Base-by-base conservation (phyloP, 2,797 vertebrate species). In the Galagoides demidoff region DNA sequence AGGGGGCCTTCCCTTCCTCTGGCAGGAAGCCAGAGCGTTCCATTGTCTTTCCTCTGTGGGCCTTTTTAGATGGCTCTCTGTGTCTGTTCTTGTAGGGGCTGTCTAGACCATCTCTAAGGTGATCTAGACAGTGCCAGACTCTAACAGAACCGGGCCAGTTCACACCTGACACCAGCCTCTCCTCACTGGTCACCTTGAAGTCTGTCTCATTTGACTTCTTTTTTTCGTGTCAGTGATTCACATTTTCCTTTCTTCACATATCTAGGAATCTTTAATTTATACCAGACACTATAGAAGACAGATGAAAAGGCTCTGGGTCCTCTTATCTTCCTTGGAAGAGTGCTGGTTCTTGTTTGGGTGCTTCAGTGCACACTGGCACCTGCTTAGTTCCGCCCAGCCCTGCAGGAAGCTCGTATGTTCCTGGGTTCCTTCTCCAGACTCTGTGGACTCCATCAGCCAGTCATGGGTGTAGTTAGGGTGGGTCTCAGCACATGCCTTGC, bases 141-240 rank as follows among this genome's bases (percentile, higher is more conserved):
- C 49, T 16, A 52, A 52, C 49, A 52, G 49, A 2, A 17, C 1
- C 2, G 3, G 0, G 0, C 29, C 70, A 2, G 0, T 23, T 27
- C n/a, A 8, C 2, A 9, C 25, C 61, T 27, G 31, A 9, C 7
- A 0, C 20, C 3, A 45, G 34, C 45, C 78, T 3, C 29, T 27
- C 29, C 29, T 27, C 20, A 5, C n/a, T 3, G 59, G 4, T 8
- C 5, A 22, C 29, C 34, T 19, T 19, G 23, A 45, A 19, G 11
- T 73, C 89, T 20, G 3, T 25, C 76, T 27, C 19, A 0, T 12
- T 37, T 4, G 22, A 37, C 8, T 64, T 19, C 29, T 43, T 31
- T n/a, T 61, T 63, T 59, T 55, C 83, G 78, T 78, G 17, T 29
- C 34, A 34, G 0, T 14, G 29, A 43, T 59, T n/a, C 64, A 57